phyloP scores from a whole-genome alignment of 2,113 vertebrate genomes.

The Macquaria australasica region DNA sequence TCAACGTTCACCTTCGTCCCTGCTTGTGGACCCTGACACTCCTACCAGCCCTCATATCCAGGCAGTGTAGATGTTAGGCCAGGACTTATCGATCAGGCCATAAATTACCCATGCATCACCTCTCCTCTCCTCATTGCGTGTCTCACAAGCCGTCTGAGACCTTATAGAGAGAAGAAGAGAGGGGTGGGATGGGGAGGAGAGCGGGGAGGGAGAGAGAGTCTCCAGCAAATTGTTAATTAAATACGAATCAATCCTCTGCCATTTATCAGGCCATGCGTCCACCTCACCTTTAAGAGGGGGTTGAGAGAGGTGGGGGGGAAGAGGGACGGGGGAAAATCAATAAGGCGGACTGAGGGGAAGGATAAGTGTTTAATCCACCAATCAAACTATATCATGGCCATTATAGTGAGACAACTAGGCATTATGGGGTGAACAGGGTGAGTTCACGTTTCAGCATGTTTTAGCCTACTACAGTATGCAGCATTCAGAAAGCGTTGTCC shows the following conservation, averaged over 20 bases:
- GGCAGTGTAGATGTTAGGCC: conserved; percentile 82
- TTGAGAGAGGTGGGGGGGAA: conserved; percentile 28
- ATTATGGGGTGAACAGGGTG: conserved; percentile 70
- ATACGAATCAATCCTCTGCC: conserved; percentile 94
- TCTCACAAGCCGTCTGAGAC: conserved; percentile 70
- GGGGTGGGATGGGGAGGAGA: conserved; percentile 65
- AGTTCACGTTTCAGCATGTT: conserved; percentile 47
- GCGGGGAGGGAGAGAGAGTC: conserved; percentile 82
- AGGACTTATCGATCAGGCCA: conserved; percentile 84
- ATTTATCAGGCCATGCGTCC: conserved; percentile 90
- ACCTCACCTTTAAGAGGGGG: conserved; percentile 75
- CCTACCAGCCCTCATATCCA: conserved; percentile 84
- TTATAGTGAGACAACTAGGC: conserved; percentile 74
- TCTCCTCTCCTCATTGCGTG: conserved; percentile 70
- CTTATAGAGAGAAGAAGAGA: conserved; percentile 74
- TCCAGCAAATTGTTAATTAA: conserved; percentile 99
- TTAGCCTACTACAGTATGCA: neutral
- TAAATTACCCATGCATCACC: conserved; percentile 83
- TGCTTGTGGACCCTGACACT: conserved; percentile 79
- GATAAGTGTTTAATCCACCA: conserved; percentile 82
- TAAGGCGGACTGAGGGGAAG: conserved; percentile 79
- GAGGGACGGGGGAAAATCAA: conserved; percentile 69
- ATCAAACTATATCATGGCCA: conserved; percentile 83
- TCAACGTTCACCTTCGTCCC: conserved; percentile 46
- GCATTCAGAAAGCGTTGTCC: neutral